Conservation (phyloP, 2,113 vertebrate species). For the Thryonomys swinderianus region DNA sequence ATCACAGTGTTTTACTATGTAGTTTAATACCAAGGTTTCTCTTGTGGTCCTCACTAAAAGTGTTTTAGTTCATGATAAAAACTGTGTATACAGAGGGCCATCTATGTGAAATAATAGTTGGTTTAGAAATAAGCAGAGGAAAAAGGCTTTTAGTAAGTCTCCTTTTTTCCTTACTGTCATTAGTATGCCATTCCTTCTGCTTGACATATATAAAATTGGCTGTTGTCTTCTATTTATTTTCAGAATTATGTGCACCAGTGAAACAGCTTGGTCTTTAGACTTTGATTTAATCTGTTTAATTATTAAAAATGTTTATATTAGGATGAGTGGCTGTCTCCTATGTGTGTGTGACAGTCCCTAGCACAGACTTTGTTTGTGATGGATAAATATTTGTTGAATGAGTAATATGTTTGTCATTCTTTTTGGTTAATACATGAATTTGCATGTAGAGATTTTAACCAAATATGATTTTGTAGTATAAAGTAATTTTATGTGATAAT, state of each 20-base stretch:
- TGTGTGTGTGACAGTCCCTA: neutral
- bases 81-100: neutral
- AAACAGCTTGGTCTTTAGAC: constrained; percentile 34
- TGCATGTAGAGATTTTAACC: constrained; percentile 22
- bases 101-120: constrained; percentile 31
- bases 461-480: constrained; percentile 12
- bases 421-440: constrained; percentile 44
- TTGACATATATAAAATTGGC: neutral
- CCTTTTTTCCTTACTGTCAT: neutral
- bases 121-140: constrained; percentile 51
- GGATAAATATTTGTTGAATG: constrained; percentile 2
- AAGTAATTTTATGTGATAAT: constrained; percentile 20
- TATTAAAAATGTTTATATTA: neutral
- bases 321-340: neutral
- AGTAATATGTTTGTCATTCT: neutral
- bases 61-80: constrained; percentile 47
- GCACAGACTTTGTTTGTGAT: neutral
- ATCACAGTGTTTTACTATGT: constrained; percentile 31
- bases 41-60: constrained; percentile 1
- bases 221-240: constrained; percentile 59
- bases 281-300: constrained; percentile 37
- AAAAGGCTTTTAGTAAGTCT: constrained; percentile 14
- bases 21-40: constrained; percentile 56
- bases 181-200: neutral
- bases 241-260: neutral